Evolutionary conservation across 2,888 invertebrate species (phyloP).

Genomic region (Crocallis elinguaria): DNA sequence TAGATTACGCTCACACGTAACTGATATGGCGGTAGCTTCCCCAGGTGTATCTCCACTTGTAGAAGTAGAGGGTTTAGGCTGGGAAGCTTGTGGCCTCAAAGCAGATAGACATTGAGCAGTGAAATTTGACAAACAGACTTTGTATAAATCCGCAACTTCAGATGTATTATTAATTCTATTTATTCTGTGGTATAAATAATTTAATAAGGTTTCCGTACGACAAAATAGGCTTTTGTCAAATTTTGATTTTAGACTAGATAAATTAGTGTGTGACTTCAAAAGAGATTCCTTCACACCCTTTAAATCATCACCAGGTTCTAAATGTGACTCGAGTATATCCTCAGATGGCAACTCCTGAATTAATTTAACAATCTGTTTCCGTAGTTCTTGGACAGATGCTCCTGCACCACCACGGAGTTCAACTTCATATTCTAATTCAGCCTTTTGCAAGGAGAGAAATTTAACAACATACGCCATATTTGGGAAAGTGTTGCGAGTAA

Average conservation of each 20-base stretch:
- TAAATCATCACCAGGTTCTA: conserved; percentile 28
- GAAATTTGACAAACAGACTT: background rate
- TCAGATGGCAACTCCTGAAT: conserved; percentile 15
- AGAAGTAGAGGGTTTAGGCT: background rate
- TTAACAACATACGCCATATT: too few species aligned
- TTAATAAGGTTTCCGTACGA: conserved; percentile 2
- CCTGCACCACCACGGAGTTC: conserved; percentile 23
- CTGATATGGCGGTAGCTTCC: background rate
- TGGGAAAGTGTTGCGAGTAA: too few species aligned
- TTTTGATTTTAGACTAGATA: conserved; percentile 5
- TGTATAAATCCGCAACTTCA: background rate
- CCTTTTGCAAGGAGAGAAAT: too few species aligned
- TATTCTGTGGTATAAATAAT: conserved; percentile 29
- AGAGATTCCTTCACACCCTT: conserved; percentile 25
- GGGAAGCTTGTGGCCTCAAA: background rate
- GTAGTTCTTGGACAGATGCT: conserved; percentile 26
- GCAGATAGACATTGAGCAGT: background rate
- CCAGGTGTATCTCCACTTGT: too few species aligned
- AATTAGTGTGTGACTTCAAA: conserved; percentile 18
- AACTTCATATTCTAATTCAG: conserved; percentile 27
- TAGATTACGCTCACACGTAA: conserved; percentile 14
- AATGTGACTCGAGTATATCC: conserved; percentile 28
- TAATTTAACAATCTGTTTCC: conserved; percentile 32
- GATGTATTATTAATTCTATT: conserved; percentile 6
- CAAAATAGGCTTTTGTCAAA: conserved; percentile 18